Base-by-base conservation (phyloP, 2,797 vertebrate species). In the Rhinophrynus dorsalis region DNA sequence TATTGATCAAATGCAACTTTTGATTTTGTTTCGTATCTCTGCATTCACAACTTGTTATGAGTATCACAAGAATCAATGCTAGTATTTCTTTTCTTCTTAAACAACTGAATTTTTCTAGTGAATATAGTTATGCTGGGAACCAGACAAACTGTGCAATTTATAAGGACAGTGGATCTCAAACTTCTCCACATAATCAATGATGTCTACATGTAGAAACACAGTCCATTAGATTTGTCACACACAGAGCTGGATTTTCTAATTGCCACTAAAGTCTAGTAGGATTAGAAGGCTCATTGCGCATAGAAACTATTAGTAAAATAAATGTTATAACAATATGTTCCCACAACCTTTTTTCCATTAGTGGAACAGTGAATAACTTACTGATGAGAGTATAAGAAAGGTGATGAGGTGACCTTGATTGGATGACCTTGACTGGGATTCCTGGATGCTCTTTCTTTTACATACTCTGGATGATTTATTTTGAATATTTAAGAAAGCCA, bases 231-330 rank as follows among this genome's bases (percentile, higher is more conserved):
- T 50, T 72, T 72, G 35, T 73, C 62, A 73, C 54, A 66, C 45
- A 59, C 61, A 52, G 55, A 27, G 47, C 61, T 66, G 54, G 44
- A 48, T 56, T 66, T 73, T 73, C 69, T 73, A 73, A 73, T 73
- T 73, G 69, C 61, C 58, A 58, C 42, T 65, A 58, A 65, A 59
- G 45, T 73, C 61, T 66, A 66, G 69, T 44, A 59, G 61, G 61
- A 66, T 59, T 66, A 59, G 62, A 73, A 66, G 69, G 61, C 69
- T 73, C 69, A 73, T 73, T 73, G 54, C 61, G 66, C 69, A 73
- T n/a, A 59, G 60, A 73, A 66, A 66, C 69, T 52, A 73, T 73
- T 73, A 73, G 61, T 60, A 60, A 66, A 73, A 73, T 59, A 66
- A 66, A 66, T 73, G 62, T 73, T 73, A 66, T 51, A 29, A 60